Evolutionary conservation across 2,888 invertebrate species (phyloP), one percentile per base, ranked within the genome.

Genomic region (Aelia acuminata): DNA sequence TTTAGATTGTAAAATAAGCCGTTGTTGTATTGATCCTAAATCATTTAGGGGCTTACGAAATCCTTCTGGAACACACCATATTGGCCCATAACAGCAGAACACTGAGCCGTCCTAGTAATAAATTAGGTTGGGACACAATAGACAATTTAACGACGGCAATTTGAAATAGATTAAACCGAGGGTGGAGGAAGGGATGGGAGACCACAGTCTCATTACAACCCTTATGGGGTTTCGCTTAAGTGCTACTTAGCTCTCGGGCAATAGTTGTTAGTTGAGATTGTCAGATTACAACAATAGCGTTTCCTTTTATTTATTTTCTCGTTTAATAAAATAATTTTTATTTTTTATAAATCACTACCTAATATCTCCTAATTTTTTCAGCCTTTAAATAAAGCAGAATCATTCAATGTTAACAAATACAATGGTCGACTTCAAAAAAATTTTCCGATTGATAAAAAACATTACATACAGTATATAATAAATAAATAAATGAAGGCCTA

Each of bases 111-210:
- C 4, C 11, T n/a, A 18, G 43, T n/a, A 35, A n/a, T 80, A 80
- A n/a, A 43, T 80, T 80, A 80, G 13, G 43, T 3, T 18, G 13
- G 1, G 1, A 20, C 80, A 43, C 10, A 39, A 80, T 43, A 75
- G 75, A 75, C 39, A 39, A 75, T 75, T 75, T 8, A 75, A 75
- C 39, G 35, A 20, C 5, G 80, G 80, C 43, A 39, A 80, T 80
- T 80, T 3, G 22, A 43, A 80, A 80, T 43, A 80, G 80, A 80
- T 80, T 80, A 80, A 63, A 18, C 31, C 18, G 63, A 18, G 13
- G 43, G n/a, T n/a, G n/a, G 26, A 8, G 57, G 20, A n/a, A 57
- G 26, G 35, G 18, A 31, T 31, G 13, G 26, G 0, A 31, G 35
- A 70, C 63, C 63, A 35, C 35, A 31, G 63, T 3, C 63, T 70